phyloP scores from a whole-genome alignment of 2,113 vertebrate species.

The Aegithalos caudatus region DNA sequence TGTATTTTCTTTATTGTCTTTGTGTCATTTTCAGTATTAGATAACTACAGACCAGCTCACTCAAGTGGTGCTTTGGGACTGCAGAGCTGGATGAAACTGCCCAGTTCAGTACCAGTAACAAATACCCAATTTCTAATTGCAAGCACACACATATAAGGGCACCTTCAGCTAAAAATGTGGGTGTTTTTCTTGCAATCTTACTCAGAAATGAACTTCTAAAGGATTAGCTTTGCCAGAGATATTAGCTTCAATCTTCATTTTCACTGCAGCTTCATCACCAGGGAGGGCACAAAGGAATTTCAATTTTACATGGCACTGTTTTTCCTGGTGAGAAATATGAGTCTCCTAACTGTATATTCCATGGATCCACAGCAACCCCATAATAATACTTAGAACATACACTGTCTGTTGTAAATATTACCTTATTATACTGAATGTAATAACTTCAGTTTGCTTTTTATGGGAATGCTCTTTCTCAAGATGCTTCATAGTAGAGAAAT shows the following conservation, averaged over 20 bases:
- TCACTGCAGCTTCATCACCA: neutral
- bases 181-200: neutral
- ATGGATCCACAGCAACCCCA: neutral
- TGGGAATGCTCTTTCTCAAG: conserved; percentile 31
- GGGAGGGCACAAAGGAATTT: neutral
- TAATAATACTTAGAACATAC: neutral
- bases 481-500: neutral
- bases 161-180: neutral
- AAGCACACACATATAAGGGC: neutral
- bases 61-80: neutral
- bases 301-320: neutral
- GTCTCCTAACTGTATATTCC: neutral
- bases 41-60: neutral
- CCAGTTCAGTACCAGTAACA: neutral
- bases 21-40: neutral
- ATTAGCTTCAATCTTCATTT: neutral
- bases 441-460: conserved; percentile 16
- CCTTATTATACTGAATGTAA: neutral
- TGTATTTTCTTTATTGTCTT: neutral
- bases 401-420: conserved; percentile 17
- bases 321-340: neutral
- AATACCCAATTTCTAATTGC: neutral
- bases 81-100: neutral
- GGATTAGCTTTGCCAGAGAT: neutral
- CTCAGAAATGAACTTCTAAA: conserved; percentile 17